These are phyloP conservation scores for Cygnus atratus DNA, from an alignment of 2,113 vertebrate genomes.

Conservation along the genomic window DNA sequence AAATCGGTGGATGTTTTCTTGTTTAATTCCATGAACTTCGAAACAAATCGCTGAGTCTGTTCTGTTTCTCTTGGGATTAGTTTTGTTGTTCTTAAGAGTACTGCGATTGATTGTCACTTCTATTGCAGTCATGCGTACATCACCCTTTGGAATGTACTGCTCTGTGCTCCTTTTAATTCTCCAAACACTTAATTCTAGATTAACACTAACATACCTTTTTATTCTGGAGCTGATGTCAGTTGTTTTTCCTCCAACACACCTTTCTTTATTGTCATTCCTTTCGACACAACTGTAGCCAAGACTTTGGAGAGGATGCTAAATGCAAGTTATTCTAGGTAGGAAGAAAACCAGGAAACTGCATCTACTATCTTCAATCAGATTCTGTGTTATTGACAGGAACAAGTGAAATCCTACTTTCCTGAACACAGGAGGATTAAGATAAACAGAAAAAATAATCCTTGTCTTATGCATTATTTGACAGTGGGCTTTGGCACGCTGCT, in stretches of 20 bases:
- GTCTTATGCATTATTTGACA: not conserved
- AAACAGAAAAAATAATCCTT: not conserved
- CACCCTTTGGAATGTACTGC: not conserved
- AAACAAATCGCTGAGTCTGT: not conserved
- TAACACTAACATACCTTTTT: not conserved
- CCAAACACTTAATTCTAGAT: not conserved
- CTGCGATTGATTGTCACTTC: not conserved
- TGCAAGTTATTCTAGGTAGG: not conserved
- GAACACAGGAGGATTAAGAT: not conserved
- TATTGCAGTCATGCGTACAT: not conserved
- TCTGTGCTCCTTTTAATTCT: not conserved
- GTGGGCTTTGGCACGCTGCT: rapidly evolving
- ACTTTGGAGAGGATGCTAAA: not conserved
- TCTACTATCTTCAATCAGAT: rapidly evolving
- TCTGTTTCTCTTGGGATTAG: not conserved
- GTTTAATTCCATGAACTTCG: not conserved
- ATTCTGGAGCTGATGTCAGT: not conserved
- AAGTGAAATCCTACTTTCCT: not conserved
- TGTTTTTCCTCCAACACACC: not conserved
- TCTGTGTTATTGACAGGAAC: not conserved
- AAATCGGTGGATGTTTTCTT: not conserved
- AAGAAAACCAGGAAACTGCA: not conserved
- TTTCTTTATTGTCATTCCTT: not conserved
- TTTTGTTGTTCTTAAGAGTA: not conserved
- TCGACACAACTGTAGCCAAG: not conserved